A percentile compares a stretch with the other conserved stretches of the same genome.
These are phyloP conservation scores for Otus sunia DNA, from an alignment of 2,113 vertebrate genomes.

Conservation along the genomic window DNA sequence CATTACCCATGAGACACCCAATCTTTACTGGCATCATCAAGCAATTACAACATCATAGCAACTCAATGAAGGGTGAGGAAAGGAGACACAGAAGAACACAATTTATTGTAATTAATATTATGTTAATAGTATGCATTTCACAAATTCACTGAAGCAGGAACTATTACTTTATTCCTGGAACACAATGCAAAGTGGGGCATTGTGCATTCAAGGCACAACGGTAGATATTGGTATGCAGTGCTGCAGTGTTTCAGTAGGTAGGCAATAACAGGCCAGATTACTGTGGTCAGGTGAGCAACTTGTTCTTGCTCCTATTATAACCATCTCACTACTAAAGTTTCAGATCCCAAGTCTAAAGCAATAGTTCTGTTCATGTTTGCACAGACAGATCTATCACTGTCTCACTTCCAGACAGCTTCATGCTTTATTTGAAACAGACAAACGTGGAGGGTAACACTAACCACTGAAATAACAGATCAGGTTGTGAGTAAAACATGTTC, in stretches of 20 bases:
- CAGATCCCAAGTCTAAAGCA: neutral
- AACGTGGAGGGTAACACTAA: neutral
- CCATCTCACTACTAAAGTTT: neutral
- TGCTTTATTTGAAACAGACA: neutral
- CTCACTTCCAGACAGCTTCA: neutral
- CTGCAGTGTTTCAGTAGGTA: neutral
- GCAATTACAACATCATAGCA: neutral
- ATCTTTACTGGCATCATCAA: neutral
- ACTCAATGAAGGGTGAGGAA: neutral
- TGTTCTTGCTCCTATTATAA: neutral
- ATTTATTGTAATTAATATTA: neutral
- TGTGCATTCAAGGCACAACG: rapidly evolving
- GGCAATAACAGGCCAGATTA: neutral
- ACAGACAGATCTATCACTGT: neutral
- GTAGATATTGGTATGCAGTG: neutral
- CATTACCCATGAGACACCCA: neutral
- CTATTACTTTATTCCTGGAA: neutral
- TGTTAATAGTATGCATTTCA: neutral
- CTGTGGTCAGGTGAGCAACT: neutral
- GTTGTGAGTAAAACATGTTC: neutral
- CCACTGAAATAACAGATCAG: neutral
- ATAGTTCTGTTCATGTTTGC: neutral
- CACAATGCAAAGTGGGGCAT: neutral
- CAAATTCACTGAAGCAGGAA: neutral
- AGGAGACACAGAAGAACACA: neutral